phyloP scores from a whole-genome alignment of 2,113 vertebrate genomes.

The Suncus etruscus region DNA sequence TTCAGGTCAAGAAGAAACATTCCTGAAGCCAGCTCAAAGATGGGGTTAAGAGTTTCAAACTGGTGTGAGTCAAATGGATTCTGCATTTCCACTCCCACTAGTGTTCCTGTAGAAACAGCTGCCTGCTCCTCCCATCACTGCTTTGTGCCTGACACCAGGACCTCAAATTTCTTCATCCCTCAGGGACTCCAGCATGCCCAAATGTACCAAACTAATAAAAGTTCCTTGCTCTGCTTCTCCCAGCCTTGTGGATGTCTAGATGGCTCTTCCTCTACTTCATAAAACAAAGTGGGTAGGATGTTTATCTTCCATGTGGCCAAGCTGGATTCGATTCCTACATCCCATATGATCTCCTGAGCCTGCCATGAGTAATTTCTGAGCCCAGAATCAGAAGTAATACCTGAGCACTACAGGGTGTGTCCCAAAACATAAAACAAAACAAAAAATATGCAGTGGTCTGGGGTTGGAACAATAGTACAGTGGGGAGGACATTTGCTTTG shows the following conservation, averaged over 20 bases:
- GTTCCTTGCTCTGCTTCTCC: neutral
- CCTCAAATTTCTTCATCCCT: neutral
- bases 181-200: neutral
- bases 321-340: too few relatives aligned
- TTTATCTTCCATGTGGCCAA: too few relatives aligned
- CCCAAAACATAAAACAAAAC: too few relatives aligned
- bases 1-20: conserved; percentile 76
- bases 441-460: too few relatives aligned
- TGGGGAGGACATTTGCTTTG: too few relatives aligned
- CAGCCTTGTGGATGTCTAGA: neutral
- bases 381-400: too few relatives aligned
- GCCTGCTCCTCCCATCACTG: neutral
- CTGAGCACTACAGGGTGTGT: too few relatives aligned
- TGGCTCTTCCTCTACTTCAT: neutral
- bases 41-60: neutral
- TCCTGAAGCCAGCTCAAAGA: conserved; percentile 40
- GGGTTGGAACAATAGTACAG: too few relatives aligned
- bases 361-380: too few relatives aligned
- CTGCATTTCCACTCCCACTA: neutral
- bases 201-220: conserved; percentile 65
- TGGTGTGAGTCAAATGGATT: fast-evolving
- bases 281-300: too few relatives aligned
- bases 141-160: fast-evolving
- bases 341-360: too few relatives aligned
- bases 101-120: neutral